Evolutionary conservation across 2,797 vertebrate species (phyloP).

Genomic region (Salarias fasciatus): DNA sequence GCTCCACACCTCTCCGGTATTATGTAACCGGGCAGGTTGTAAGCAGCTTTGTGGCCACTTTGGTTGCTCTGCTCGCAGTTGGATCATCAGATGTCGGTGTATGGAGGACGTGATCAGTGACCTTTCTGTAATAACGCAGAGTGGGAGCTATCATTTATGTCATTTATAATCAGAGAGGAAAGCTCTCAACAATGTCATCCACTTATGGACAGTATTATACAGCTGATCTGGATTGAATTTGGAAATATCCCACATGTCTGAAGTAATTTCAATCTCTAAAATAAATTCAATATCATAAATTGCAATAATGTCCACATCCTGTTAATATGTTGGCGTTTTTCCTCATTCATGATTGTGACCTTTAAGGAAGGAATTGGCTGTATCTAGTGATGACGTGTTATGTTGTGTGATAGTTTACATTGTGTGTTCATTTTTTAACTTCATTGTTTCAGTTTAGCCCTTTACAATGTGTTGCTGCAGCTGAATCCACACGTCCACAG

Average conservation of each 20-base stretch:
- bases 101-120: slow-evolving; percentile 12
- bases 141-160: neutral
- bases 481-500: no score
- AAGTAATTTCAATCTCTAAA: neutral
- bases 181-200: neutral
- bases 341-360: no score
- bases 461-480: no score
- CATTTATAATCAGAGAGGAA: neutral
- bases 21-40: slow-evolving; percentile 53
- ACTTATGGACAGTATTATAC: neutral
- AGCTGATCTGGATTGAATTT: neutral
- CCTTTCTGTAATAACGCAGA: slow-evolving; percentile 5
- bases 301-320: neutral
- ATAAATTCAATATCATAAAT: neutral
- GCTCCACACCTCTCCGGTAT: slow-evolving; percentile 33
- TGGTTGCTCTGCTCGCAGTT: neutral
- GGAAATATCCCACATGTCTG: neutral
- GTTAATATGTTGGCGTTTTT: no score
- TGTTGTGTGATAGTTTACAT: no score
- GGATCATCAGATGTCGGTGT: slow-evolving; percentile 13
- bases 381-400: no score
- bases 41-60: slow-evolving; percentile 47
- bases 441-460: no score
- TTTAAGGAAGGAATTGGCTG: no score
- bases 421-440: no score